A percentile compares a stretch with the other conserved stretches of the same genome.
phyloP scores from a whole-genome alignment of 2,113 vertebrate genomes.

The Rhinopomastus cyanomelas region DNA sequence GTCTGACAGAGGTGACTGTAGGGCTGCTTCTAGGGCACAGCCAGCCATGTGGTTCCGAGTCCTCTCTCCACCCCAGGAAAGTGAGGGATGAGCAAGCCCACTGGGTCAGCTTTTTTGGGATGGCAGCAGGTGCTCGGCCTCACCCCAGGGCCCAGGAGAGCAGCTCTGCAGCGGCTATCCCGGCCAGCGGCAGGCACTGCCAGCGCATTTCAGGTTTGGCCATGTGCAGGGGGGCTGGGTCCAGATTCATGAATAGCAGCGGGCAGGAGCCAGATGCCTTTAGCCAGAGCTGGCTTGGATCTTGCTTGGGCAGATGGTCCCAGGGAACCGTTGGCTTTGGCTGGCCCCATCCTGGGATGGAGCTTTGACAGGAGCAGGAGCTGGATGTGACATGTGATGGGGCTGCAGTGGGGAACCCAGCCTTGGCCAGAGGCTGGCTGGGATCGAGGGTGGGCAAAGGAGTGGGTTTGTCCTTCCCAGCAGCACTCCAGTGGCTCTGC shows the following conservation, averaged over 20 bases:
- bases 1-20: rapidly evolving
- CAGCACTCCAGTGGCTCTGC: neutral
- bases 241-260: constrained; percentile 1
- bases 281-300: neutral
- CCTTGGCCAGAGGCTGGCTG: neutral
- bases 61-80: too few species aligned
- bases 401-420: neutral
- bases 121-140: neutral
- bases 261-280: neutral
- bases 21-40: neutral
- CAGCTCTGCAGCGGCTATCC: neutral
- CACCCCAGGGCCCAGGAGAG: rapidly evolving
- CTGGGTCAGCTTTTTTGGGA: neutral
- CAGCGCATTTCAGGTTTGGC: constrained; percentile 57
- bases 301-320: rapidly evolving
- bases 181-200: neutral
- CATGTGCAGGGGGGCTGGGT: rapidly evolving
- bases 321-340: rapidly evolving
- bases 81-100: neutral
- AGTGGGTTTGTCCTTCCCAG: neutral
- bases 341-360: rapidly evolving
- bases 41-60: too few species aligned
- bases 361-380: neutral
- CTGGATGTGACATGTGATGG: neutral
- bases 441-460: neutral